Percentiles rank a stretch among this genome's conserved stretches.
Evolutionary conservation across 2,113 vertebrate genomes (phyloP).

Genomic region (Athene cunicularia): DNA sequence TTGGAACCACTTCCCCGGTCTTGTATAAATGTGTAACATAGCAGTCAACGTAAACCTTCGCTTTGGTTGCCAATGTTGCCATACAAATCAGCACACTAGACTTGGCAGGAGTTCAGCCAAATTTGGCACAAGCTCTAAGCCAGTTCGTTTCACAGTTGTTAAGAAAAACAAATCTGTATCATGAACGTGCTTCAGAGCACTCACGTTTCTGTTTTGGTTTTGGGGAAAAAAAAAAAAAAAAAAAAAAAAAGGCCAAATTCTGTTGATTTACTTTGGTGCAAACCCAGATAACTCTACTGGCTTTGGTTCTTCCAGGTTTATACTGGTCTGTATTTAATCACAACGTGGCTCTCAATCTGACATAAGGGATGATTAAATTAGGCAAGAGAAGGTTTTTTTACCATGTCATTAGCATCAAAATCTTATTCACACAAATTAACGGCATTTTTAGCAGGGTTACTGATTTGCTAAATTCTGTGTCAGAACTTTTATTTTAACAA

Average conservation of each 20-base stretch:
- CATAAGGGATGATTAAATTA: background rate
- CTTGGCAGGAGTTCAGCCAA: constrained; percentile 33
- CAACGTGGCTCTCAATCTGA: background rate
- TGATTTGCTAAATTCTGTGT: background rate
- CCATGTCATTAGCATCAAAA: background rate
- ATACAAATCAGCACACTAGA: constrained; percentile 31
- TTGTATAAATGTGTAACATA: background rate
- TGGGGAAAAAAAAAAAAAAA: background rate
- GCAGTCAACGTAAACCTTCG: constrained; percentile 18
- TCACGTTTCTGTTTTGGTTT: background rate
- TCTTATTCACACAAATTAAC: background rate
- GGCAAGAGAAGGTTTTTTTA: rapidly evolving
- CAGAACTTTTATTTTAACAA: background rate
- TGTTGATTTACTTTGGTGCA: background rate
- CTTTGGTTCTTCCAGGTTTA: background rate
- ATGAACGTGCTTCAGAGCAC: background rate
- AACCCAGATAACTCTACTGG: background rate
- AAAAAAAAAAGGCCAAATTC: background rate
- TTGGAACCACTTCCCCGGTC: background rate
- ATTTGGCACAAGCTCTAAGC: constrained; percentile 26
- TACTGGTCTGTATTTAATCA: background rate
- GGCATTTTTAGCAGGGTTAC: background rate
- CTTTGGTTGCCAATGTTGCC: constrained; percentile 23
- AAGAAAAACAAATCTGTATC: constrained; percentile 54
- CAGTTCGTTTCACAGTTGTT: constrained; percentile 29